Evolutionary conservation across 1,140 invertebrate species (phyloP), one percentile per base, ranked within the genome.

Genomic region (Venturia canescens): DNA sequence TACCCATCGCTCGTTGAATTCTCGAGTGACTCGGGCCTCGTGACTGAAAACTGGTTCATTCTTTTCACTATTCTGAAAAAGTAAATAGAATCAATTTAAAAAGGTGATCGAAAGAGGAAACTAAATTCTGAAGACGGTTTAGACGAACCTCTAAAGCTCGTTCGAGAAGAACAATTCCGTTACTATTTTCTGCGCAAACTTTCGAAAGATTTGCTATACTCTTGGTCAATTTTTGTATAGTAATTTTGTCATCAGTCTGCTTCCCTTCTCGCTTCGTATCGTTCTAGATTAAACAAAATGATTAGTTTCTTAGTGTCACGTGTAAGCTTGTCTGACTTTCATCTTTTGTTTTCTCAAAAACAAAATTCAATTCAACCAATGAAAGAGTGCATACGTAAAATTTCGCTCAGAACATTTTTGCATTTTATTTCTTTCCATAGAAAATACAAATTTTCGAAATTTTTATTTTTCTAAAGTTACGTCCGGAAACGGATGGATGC

Each of bases 111-210:
- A 16, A 29, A 27, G 3, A 27, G n/a, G 7, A 21, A 21, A 63
- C 34, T 34, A 6, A 9, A 34, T 38, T 0, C 34, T 18, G 11
- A 31, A 53, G 1, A 0, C 3, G 0, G 27, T 27, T 11, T 67
- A 27, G 16, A 80, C 71, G 29, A 80, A 80, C 79, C 79, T 80
- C 74, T 15, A 82, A 34, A 13, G 79, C 76, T 26, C 81, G 79
- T 75, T 86, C 80, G 31, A 87, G 72, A 23, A 84, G 69, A 31
- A 29, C 18, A 53, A 86, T 71, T 38, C 34, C 82, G 26, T 86
- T 83, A 29, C 82, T 69, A 80, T 87, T 90, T 69, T 85, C 87
- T 38, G 78, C 79, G 75, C 84, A 82, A 27, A 90, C 83, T 78
- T 85, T 81, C 9, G 80, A 84, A 78, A 90, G 60, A 72, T 70